These are phyloP conservation scores for Corythucha ciliata DNA, from an alignment of 2,888 invertebrate genomes.

Conservation along the genomic window DNA sequence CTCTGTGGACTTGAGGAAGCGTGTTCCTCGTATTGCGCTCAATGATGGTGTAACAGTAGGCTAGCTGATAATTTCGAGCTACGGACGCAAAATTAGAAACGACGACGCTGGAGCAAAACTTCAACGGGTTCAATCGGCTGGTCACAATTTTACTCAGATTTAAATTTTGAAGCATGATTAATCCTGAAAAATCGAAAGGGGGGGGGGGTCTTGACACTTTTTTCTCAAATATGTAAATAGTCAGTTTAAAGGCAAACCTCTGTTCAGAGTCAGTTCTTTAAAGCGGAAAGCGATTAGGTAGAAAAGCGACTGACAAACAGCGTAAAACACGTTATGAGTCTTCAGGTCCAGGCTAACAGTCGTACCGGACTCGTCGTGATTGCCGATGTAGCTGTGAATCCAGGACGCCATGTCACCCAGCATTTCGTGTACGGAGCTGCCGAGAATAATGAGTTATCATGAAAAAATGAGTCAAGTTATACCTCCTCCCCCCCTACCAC, in stretches of 20 bases:
- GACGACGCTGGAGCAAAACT: slow-evolving; percentile 66
- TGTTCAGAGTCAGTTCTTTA: slow-evolving; percentile 64
- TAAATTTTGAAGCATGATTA: slow-evolving; percentile 67
- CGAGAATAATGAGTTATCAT: not conserved
- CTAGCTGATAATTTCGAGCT: slow-evolving; percentile 75
- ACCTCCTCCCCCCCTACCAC: not conserved
- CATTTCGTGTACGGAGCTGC: slow-evolving; percentile 50
- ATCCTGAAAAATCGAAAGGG: slow-evolving; percentile 50
- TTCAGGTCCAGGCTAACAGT: slow-evolving; percentile 49
- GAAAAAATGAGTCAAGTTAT: not conserved
- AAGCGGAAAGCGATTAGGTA: slow-evolving; percentile 86
- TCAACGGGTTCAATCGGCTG: slow-evolving; percentile 77
- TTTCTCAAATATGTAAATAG: not conserved
- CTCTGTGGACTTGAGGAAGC: slow-evolving; percentile 50
- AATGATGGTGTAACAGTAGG: slow-evolving; percentile 83
- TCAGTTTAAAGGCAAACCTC: slow-evolving; percentile 51
- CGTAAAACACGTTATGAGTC: slow-evolving; percentile 80
- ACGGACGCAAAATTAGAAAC: slow-evolving; percentile 72
- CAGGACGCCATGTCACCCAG: slow-evolving; percentile 66
- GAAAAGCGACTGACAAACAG: slow-evolving; percentile 85
- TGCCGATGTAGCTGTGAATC: slow-evolving; percentile 73
- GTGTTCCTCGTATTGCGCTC: slow-evolving; percentile 66
- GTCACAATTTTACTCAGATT: slow-evolving; percentile 80
- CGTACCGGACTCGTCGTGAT: slow-evolving; percentile 47
- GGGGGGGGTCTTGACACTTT: not conserved